phyloP scores from a whole-genome alignment of 2,888 invertebrate species.

The Nomada hirtipes region DNA sequence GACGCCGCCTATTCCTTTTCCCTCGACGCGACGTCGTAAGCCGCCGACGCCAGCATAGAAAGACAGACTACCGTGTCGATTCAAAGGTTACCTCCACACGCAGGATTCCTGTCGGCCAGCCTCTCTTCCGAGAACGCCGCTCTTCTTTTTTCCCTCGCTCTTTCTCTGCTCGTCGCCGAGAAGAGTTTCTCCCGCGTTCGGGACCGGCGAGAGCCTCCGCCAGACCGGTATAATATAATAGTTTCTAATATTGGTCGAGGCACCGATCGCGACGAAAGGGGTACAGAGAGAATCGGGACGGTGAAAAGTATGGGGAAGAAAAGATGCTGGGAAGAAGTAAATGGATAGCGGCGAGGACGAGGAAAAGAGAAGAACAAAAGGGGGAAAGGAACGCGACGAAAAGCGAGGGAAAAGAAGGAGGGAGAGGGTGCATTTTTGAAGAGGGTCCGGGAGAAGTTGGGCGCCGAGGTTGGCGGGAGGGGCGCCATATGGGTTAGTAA shows the following conservation, averaged over 20 bases:
- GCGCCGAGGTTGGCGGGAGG: slow-evolving; percentile 65
- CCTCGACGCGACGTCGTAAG: slow-evolving; percentile 22
- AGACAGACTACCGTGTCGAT: slow-evolving; percentile 52
- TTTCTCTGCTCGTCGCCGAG: slow-evolving; percentile 11
- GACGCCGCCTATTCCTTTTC: slow-evolving; percentile 46
- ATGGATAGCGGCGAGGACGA: background rate
- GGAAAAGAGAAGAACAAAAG: background rate
- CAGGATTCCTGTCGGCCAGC: slow-evolving; percentile 54
- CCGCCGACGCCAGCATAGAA: slow-evolving; percentile 24
- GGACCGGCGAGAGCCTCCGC: slow-evolving; percentile 23
- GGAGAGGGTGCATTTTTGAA: slow-evolving; percentile 21
- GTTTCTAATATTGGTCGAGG: slow-evolving; percentile 40
- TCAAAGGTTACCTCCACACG: slow-evolving; percentile 55
- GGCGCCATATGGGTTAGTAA: slow-evolving; percentile 78
- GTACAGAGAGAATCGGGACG: background rate
- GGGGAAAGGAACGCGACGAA: background rate
- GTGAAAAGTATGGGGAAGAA: background rate
- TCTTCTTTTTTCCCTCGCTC: slow-evolving; percentile 22
- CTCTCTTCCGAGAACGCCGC: slow-evolving; percentile 75
- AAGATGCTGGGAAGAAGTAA: background rate
- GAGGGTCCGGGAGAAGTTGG: slow-evolving; percentile 23
- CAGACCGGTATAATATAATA: slow-evolving; percentile 23
- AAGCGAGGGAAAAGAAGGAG: slow-evolving; percentile 1
- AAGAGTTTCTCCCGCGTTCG: slow-evolving; percentile 35
- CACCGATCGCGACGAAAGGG: background rate